Evolutionary conservation across 2,797 vertebrate genomes (phyloP).

Genomic region (Megalops cyprinoides): DNA sequence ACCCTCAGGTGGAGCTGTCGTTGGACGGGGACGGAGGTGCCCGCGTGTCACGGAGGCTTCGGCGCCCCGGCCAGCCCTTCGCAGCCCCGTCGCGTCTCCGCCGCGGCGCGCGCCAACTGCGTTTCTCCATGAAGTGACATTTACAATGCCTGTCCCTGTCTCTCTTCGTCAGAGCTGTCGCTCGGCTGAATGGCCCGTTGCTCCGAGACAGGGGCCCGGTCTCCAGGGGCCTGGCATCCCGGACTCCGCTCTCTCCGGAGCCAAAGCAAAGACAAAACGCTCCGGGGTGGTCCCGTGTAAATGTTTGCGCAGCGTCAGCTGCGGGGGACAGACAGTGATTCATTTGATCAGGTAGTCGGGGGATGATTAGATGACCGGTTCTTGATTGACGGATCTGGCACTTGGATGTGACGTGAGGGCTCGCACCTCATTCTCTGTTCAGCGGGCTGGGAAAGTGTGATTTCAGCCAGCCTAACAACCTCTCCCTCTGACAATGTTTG

Average conservation of each 20-base stretch:
- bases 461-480: background rate
- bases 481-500: background rate
- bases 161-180: background rate
- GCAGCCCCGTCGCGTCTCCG: background rate
- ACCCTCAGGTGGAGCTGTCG: background rate
- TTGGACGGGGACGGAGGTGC: background rate
- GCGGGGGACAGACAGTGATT: too few relatives aligned
- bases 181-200: background rate
- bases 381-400: background rate
- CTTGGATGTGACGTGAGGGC: background rate
- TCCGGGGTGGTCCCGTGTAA: too few relatives aligned
- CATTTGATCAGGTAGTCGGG: background rate
- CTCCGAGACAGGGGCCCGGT: too few relatives aligned
- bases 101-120: background rate
- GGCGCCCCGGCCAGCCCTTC: background rate
- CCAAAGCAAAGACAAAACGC: too few relatives aligned
- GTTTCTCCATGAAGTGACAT: background rate
- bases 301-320: too few relatives aligned
- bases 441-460: background rate
- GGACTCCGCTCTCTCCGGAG: too few relatives aligned
- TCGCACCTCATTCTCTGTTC: background rate
- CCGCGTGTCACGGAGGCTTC: background rate
- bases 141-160: background rate
- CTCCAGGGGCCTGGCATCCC: too few relatives aligned
- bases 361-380: background rate